A percentile compares a stretch with the other conserved stretches of the same genome.
These are phyloP conservation scores for Sepiola atlantica DNA, from an alignment of 2,888 invertebrate species.

Conservation along the genomic window DNA sequence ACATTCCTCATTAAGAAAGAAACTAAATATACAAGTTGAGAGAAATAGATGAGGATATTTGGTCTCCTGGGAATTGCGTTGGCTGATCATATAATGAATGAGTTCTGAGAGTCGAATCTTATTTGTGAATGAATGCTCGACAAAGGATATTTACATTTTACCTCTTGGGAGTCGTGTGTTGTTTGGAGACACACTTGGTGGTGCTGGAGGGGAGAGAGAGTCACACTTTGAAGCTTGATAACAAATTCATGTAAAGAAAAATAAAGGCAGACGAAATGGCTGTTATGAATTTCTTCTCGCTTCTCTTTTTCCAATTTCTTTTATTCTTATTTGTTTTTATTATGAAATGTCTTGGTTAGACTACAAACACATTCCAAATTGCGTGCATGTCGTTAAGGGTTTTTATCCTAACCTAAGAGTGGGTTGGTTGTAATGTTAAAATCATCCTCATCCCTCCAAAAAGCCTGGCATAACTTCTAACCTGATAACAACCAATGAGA, in stretches of 20 bases:
- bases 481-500: conserved; percentile 10
- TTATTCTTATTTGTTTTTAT: too few relatives aligned
- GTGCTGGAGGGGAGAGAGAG: not conserved
- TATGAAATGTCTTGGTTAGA: not conserved
- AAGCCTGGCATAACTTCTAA: not conserved
- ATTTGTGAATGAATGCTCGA: not conserved
- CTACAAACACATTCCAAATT: not conserved
- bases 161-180: not conserved
- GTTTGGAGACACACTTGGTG: not conserved
- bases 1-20: too few relatives aligned
- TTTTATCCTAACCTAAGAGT: not conserved
- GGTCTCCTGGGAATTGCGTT: not conserved
- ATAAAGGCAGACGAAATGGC: not conserved
- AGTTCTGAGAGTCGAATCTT: not conserved
- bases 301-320: not conserved
- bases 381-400: not conserved
- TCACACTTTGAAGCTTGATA: not conserved
- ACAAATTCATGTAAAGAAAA: not conserved
- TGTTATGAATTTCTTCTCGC: not conserved
- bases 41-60: not conserved
- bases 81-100: not conserved
- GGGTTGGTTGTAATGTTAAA: not conserved
- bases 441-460: not conserved
- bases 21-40: too few relatives aligned
- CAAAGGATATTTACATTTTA: not conserved